Evolutionary conservation across 2,888 invertebrate species (phyloP), one percentile per base, ranked within the genome.

Genomic region (Automeris io): DNA sequence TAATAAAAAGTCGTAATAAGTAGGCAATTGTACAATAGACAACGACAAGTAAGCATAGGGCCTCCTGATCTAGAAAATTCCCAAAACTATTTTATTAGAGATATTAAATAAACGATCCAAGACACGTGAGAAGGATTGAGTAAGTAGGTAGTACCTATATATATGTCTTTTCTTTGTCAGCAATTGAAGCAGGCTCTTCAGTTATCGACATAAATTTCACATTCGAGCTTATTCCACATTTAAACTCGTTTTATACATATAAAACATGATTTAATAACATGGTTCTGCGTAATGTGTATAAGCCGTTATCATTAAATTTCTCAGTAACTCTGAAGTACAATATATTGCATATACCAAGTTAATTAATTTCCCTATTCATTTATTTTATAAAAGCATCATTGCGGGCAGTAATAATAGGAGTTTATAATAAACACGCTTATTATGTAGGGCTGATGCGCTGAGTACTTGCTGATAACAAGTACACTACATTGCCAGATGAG

Each of bases 291-390:
- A n/a, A 34, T 9, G 21, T 6, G 22, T 22, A 22, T 22, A 21
- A 31, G 23, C 31, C 26, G 37, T 31, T 37, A 37, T 37, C 37
- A 9, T 18, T 7, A 37, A 32, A 18, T 23, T 11, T 23, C 29
- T 29, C 29, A n/a, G 16, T 29, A 29, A 8, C 16, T 29, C 13
- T 29, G 13, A 29, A 29, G 16, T 32, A 23, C 32, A 23, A 31
- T 13, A 31, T 31, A 22, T 23, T 21, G 16, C n/a, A n/a, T 32
- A 23, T 18, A 12, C 32, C 11, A 31, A 31, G 31, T 31, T 31
- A 36, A 31, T 37, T 37, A 32, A 37, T 37, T 31, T 35, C 18
- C 23, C 3, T 29, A 29, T 16, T 37, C 18, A 23, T 37, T 37
- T 37, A 22, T 23, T 16, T 37, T 22, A 22, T 23, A 37, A 32